phyloP scores from a whole-genome alignment of 2,113 vertebrate species.

The Platycercus adscitus region DNA sequence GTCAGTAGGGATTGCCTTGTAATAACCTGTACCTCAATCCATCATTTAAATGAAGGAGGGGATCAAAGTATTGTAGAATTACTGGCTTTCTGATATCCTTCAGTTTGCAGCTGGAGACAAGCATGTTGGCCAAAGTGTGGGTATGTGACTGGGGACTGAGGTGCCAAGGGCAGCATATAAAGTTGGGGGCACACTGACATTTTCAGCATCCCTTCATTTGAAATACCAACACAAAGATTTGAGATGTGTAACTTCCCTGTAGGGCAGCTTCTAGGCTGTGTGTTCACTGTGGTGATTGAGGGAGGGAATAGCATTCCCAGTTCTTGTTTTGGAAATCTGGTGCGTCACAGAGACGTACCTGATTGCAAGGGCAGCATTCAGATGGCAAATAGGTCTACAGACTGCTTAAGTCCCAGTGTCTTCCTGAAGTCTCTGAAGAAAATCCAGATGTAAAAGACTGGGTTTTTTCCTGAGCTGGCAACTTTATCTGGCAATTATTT shows the following conservation, averaged over 20 bases:
- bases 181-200: neutral
- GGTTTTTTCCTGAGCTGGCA: neutral
- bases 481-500: neutral
- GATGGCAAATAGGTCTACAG: neutral
- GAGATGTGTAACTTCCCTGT: neutral
- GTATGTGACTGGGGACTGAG: neutral
- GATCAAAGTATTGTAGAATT: neutral
- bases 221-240: neutral
- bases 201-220: neutral
- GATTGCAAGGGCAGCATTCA: neutral
- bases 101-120: neutral
- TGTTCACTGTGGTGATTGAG: neutral
- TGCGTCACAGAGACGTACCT: rapidly evolving
- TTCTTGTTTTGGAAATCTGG: neutral
- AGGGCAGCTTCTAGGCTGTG: neutral
- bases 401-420: neutral
- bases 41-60: neutral
- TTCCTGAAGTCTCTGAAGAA: neutral
- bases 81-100: neutral
- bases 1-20: neutral
- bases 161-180: neutral
- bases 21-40: neutral
- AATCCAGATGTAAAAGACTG: neutral
- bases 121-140: neutral
- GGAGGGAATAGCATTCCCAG: neutral